Conservation (phyloP, 2,888 invertebrate species). For the Kryphioiulus occultus region DNA sequence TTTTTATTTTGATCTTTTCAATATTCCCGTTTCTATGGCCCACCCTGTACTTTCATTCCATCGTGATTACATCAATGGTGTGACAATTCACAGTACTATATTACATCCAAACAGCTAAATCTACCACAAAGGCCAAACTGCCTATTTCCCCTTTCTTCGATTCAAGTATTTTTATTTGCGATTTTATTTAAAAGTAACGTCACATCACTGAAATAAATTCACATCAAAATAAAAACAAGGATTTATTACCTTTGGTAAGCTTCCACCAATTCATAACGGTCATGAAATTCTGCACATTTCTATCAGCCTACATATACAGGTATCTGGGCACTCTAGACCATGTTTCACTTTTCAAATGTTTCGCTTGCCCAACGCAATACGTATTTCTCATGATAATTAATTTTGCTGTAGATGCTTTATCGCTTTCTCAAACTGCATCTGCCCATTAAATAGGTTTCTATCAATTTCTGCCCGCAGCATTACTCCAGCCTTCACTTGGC, state of each 20-base stretch:
- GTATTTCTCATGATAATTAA: background rate
- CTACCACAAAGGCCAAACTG: too few species aligned
- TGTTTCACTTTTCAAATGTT: background rate
- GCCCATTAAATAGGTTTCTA: slow-evolving; percentile 39
- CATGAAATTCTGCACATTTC: background rate
- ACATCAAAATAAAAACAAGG: background rate
- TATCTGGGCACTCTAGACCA: background rate
- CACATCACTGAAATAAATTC: too few species aligned
- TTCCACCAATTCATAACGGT: background rate
- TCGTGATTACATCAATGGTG: too few species aligned
- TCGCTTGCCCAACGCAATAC: background rate
- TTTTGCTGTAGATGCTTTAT: slow-evolving; percentile 27
- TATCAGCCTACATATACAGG: too few species aligned
- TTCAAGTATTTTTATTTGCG: too few species aligned
- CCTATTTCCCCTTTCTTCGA: too few species aligned
- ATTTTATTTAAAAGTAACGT: too few species aligned
- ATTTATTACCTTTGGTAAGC: background rate
- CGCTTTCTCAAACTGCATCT: background rate
- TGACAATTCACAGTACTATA: too few species aligned
- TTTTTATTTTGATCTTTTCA: too few species aligned
- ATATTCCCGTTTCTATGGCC: too few species aligned
- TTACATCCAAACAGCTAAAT: too few species aligned
- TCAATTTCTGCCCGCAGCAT: slow-evolving; percentile 25
- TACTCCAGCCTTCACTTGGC: background rate
- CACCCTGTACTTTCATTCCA: too few species aligned